These are phyloP conservation scores for Saxidomus purpurata DNA, from an alignment of 1,140 invertebrate genomes.

Conservation along the genomic window DNA sequence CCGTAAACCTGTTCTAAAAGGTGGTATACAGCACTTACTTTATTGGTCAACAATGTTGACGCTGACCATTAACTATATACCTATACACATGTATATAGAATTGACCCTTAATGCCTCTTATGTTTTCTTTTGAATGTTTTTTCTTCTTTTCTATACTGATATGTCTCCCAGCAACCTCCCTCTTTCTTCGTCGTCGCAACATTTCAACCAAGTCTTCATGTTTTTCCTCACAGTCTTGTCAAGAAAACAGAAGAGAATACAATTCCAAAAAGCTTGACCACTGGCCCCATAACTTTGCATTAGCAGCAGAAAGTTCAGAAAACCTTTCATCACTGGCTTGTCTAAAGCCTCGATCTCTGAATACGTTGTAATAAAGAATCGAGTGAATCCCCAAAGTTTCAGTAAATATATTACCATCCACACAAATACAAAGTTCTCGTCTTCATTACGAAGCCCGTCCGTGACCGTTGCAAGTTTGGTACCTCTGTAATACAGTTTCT, in stretches of 20 bases:
- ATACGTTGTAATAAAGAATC: conserved; percentile 45
- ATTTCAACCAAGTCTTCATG: neutral
- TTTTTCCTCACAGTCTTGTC: conserved; percentile 43
- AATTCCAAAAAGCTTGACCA: conserved; percentile 68
- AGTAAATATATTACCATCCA: conserved; percentile 46
- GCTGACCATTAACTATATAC: no score
- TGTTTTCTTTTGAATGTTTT: no score
- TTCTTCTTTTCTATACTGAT: neutral
- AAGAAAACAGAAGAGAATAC: conserved; percentile 64
- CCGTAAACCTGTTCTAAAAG: no score
- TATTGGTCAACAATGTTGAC: no score
- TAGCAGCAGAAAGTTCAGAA: conserved; percentile 28
- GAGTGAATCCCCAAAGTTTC: conserved; percentile 54
- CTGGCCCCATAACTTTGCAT: conserved; percentile 67
- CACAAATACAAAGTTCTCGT: conserved; percentile 33
- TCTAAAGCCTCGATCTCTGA: neutral
- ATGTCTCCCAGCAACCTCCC: neutral
- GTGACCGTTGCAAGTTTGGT: neutral
- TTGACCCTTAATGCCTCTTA: no score
- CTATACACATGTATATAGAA: no score
- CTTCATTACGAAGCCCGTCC: conserved; percentile 27
- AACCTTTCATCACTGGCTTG: neutral
- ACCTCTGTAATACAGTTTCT: neutral
- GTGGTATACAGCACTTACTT: no score
- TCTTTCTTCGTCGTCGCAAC: neutral